phyloP scores from a whole-genome alignment of 2,113 vertebrate species.

The Todiramphus chloris region DNA sequence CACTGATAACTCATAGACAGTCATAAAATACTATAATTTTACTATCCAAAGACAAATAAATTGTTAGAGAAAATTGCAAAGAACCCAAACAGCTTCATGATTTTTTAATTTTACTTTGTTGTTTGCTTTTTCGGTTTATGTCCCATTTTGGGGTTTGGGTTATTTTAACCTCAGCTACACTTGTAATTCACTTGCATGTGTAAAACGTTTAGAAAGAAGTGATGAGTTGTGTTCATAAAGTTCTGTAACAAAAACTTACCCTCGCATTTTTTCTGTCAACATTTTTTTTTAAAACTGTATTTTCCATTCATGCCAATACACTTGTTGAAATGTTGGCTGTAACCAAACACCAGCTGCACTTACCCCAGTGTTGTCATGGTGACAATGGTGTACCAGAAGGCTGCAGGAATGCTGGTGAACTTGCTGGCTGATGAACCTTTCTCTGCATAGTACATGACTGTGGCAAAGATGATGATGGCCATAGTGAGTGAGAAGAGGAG shows the following conservation, averaged over 20 bases:
- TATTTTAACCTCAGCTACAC: neutral
- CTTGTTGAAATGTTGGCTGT: slow-evolving; percentile 24
- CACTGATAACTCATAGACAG: neutral
- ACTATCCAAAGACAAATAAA: neutral
- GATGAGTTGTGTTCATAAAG: neutral
- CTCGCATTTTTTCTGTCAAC: neutral
- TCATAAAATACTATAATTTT: neutral
- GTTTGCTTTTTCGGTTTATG: neutral
- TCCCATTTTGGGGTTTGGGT: neutral
- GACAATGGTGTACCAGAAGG: slow-evolving; percentile 99
- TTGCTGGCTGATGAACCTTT: slow-evolving; percentile 92
- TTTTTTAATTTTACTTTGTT: neutral
- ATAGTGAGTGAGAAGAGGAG: slow-evolving; percentile 98
- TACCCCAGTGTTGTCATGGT: slow-evolving; percentile 99
- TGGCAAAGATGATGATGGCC: slow-evolving; percentile 99
- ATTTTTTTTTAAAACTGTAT: neutral
- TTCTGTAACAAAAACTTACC: neutral
- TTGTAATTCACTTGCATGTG: neutral
- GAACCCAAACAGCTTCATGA: neutral
- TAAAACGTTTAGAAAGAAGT: neutral
- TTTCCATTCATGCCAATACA: neutral
- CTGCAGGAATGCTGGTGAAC: slow-evolving; percentile 97
- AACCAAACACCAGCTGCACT: slow-evolving; percentile 70
- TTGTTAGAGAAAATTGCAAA: neutral
- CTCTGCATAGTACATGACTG: slow-evolving; percentile 99